Conservation (phyloP, 2,113 vertebrate species). For the Microtus ochrogaster region DNA sequence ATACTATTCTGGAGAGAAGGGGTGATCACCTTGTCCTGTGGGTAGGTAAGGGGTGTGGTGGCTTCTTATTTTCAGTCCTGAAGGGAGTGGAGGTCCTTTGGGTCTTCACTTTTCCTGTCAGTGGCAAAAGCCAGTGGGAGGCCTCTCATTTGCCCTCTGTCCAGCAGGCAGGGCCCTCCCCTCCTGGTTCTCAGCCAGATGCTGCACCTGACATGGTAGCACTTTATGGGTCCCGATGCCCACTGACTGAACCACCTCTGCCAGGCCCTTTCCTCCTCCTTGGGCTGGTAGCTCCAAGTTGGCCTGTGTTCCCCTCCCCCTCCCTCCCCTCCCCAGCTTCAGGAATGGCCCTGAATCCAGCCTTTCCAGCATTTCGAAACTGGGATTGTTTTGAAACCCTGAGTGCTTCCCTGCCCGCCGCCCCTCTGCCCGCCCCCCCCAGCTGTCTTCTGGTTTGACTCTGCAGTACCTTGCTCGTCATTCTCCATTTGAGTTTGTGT, state of each 20-base stretch:
- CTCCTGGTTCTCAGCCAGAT: background rate
- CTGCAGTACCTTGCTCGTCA: background rate
- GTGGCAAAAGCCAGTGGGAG: background rate
- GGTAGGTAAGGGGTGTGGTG: background rate
- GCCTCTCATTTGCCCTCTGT: background rate
- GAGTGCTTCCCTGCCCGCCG: conserved; percentile 55
- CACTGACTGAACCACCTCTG: background rate
- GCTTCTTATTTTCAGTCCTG: background rate
- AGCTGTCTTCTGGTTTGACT: conserved; percentile 62
- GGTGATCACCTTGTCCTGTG: background rate
- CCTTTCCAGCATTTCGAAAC: conserved; percentile 82
- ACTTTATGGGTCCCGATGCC: background rate
- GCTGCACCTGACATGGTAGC: conserved; percentile 10
- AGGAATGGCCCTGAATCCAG: conserved; percentile 79
- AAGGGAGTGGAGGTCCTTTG: background rate
- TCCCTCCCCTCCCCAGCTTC: background rate
- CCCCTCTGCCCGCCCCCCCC: conserved; percentile 10
- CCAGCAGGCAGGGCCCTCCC: background rate
- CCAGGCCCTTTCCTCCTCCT: background rate
- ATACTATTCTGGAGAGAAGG: background rate
- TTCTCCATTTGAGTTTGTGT: conserved; percentile 32
- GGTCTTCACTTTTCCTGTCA: background rate
- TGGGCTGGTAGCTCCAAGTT: background rate
- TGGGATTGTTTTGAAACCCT: conserved; percentile 81
- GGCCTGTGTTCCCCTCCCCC: background rate